Conservation (phyloP, 2,113 vertebrate genomes). For the Sphyrna mokarran region DNA sequence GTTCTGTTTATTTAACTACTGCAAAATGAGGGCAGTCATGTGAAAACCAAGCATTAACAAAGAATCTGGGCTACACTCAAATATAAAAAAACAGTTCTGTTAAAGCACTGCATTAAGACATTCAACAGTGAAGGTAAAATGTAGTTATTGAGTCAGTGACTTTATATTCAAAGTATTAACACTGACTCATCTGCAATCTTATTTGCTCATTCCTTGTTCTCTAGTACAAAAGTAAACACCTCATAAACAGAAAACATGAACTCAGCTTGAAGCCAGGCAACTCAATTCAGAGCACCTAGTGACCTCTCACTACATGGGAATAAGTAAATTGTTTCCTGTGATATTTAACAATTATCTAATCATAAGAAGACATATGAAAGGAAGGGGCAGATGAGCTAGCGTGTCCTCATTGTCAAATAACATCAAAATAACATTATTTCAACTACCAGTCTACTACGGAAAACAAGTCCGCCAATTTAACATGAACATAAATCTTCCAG, state of each 20-base stretch:
- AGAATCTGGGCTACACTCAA: not conserved
- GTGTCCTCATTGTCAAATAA: not conserved
- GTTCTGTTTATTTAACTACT: no score
- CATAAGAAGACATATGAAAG: not conserved
- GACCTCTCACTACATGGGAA: not conserved
- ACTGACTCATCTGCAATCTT: not conserved
- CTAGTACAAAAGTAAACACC: not conserved
- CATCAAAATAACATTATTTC: not conserved
- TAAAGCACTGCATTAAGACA: not conserved
- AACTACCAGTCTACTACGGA: not conserved
- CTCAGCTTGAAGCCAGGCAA: not conserved
- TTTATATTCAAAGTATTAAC: not conserved
- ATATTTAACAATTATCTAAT: not conserved
- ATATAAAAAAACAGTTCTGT: not conserved
- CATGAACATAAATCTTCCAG: not conserved
- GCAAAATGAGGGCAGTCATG: not conserved
- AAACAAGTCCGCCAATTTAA: not conserved
- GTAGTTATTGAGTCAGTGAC: not conserved
- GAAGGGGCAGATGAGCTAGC: not conserved
- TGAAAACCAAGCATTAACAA: not conserved
- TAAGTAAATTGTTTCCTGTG: no score
- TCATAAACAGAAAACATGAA: not conserved
- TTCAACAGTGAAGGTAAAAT: not conserved
- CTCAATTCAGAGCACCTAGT: not conserved
- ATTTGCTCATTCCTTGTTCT: not conserved